Evolutionary conservation across 2,113 vertebrate species (phyloP), one percentile per base, ranked within the genome.

Genomic region (Ondatra zibethicus): DNA sequence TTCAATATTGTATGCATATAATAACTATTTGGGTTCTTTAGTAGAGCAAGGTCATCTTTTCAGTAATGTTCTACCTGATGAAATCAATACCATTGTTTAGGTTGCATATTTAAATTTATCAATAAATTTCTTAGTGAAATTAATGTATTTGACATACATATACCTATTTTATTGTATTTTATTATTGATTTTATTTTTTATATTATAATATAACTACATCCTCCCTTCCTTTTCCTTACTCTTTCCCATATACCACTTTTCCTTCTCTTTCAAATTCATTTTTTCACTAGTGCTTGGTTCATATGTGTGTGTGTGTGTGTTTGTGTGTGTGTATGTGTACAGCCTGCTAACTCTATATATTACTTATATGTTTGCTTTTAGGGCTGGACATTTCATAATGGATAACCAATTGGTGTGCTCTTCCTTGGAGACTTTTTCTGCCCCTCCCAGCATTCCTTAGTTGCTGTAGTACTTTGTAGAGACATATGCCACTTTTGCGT

Each of bases 101-200:
- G 21, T 27, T 89, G 19, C 66, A 93, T 25, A 39, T 91, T 80
- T 91, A 55, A 2, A 10, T 6, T 78, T 81, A 75, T 82, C 16
- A 90, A 63, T 66, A 95, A n/a, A 73, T 84, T 97, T 91, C 39
- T 95, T 91, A 94, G 96, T 66, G 63, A 90, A 95, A 86, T 91
- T 82, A 76, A 84, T 97, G 1, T 72, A 91, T 61, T 47, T 5
- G 23, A 3, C 1, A 16, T 47, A 0, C 31, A 29, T 70, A 11
- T 29, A 1, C 39, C 31, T 50, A 36, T n/a, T 39, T 61, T 61
- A 42, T 82, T 58, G 52, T 21, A 52, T 61, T 27, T 61, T 58
- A 39, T 84, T 39, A 39, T 82, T 82, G 21, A 58, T 27, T 27
- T 82, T n/a, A n/a, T 61, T 61, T 80, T 61, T 58, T 7, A 42